Conservation (phyloP, 2,888 invertebrate genomes). For the Euzophera pinguis region DNA sequence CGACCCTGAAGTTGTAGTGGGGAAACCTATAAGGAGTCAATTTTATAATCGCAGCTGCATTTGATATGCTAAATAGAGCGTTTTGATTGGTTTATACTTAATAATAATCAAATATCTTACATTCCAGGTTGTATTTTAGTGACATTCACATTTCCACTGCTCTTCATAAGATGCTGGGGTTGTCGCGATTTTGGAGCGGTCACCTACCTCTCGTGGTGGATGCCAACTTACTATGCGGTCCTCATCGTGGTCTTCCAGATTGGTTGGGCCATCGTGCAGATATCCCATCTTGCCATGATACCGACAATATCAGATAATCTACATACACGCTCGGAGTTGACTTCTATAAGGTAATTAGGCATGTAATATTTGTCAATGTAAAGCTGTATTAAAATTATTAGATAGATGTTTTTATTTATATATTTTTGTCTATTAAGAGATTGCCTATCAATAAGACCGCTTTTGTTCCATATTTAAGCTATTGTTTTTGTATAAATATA, state of each 20-base stretch:
- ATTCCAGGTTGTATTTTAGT: constrained; percentile 83
- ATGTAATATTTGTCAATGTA: no score
- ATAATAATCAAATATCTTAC: not conserved
- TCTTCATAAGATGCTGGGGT: constrained; percentile 86
- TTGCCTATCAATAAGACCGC: no score
- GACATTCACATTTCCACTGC: constrained; percentile 86
- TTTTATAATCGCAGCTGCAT: no score
- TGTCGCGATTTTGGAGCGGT: constrained; percentile 56
- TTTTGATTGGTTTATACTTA: no score
- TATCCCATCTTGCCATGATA: constrained; percentile 95
- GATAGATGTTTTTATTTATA: no score
- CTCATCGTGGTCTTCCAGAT: constrained; percentile 90
- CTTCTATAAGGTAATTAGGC: constrained; percentile 84
- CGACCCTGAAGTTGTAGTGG: no score
- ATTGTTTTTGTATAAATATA: no score
- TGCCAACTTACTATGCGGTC: constrained; percentile 76
- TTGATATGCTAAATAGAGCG: no score
- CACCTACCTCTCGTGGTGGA: constrained; percentile 69
- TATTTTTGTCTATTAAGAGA: no score
- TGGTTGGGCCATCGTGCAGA: constrained; percentile 96
- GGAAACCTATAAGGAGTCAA: no score
- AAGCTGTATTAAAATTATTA: no score
- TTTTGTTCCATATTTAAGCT: no score
- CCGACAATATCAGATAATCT: constrained; percentile 87
- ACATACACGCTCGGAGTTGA: constrained; percentile 86